Percentiles rank a stretch among this genome's conserved stretches.
phyloP scores from a whole-genome alignment of 1,140 invertebrate species.

The Limonius californicus region DNA sequence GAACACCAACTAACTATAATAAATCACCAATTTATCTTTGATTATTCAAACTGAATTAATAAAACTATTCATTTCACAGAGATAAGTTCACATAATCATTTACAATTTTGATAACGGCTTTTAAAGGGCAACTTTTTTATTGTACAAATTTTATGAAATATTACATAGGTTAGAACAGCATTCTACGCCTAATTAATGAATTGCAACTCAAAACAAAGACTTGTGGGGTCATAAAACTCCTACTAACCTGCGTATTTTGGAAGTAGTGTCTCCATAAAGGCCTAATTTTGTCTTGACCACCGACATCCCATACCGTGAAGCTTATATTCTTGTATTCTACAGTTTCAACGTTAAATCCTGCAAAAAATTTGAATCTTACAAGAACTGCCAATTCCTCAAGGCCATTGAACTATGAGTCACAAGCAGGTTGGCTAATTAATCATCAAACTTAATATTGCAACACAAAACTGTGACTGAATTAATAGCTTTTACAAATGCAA shows the following conservation, averaged over 20 bases:
- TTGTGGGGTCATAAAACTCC: too few relatives aligned
- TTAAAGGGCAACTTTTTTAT: too few relatives aligned
- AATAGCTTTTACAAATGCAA: background rate
- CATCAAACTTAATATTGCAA: constrained; percentile 12
- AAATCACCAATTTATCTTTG: too few relatives aligned
- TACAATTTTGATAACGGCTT: too few relatives aligned
- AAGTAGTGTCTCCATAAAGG: constrained; percentile 85
- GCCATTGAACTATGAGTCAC: constrained; percentile 10
- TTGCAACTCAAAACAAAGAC: background rate
- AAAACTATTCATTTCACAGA: too few relatives aligned
- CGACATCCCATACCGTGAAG: constrained; percentile 91
- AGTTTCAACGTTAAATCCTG: constrained; percentile 93
- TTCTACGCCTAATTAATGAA: too few relatives aligned
- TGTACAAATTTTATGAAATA: too few relatives aligned
- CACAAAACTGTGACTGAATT: background rate
- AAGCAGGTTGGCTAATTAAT: constrained; percentile 2
- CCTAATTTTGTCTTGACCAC: constrained; percentile 89
- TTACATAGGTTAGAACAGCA: too few relatives aligned
- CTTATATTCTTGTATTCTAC: constrained; percentile 95
- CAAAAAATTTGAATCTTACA: constrained; percentile 38
- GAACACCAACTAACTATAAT: too few relatives aligned
- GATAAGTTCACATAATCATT: too few relatives aligned
- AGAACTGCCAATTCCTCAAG: constrained; percentile 3
- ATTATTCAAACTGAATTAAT: too few relatives aligned
- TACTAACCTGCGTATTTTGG: constrained; percentile 66